Evolutionary conservation across 2,797 vertebrate species (phyloP), one percentile per base, ranked within the genome.

Genomic region (Brachyalestes nurse): DNA sequence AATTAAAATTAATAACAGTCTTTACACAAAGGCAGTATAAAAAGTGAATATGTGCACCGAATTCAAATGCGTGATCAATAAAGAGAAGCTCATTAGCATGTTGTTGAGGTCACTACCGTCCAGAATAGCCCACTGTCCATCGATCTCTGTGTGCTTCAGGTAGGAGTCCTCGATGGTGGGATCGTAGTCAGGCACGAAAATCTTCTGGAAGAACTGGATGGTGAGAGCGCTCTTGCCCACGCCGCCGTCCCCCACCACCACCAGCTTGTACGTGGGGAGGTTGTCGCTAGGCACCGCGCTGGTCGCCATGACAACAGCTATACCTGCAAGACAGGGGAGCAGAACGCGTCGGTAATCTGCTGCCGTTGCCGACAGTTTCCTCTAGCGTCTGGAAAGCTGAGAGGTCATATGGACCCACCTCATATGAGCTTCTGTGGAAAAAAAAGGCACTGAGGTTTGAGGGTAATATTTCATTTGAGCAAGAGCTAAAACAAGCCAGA

Each of bases 121-220:
- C 82, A 99, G 92, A 87, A 99, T 99, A 49, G 97, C 98, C 98
- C 98, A 99, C 2, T 99, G 97, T 82, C 96, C 97, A 9, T 99
- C 98, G 72, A 99, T 99, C 93, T 99, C 98, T 0, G 98, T 99
- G 90, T 99, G 98, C 86, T 99, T 99, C 77, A 99, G 94, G 87
- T 99, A 99, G 6, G 97, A 99, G 90, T 99, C 98, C 90, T 99
- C 98, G 14, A 99, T 99, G 51, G 98, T 99, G 62, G 98, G 98
- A 88, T 99, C 98, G 0, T 99, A 99, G 92, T 99, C 98, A 0
- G 98, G 97, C 90, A 99, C 98, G 70, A 99, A 99, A 88, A 99
- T 99, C 95, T 99, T 99, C 94, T 99, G 98, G 93, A 99, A 99
- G 89, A 99, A 99, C 84, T 99, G 98, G 87, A 99, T 99, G 89